These are phyloP conservation scores for Meles meles DNA, from an alignment of 2,113 vertebrate species.

Conservation along the genomic window DNA sequence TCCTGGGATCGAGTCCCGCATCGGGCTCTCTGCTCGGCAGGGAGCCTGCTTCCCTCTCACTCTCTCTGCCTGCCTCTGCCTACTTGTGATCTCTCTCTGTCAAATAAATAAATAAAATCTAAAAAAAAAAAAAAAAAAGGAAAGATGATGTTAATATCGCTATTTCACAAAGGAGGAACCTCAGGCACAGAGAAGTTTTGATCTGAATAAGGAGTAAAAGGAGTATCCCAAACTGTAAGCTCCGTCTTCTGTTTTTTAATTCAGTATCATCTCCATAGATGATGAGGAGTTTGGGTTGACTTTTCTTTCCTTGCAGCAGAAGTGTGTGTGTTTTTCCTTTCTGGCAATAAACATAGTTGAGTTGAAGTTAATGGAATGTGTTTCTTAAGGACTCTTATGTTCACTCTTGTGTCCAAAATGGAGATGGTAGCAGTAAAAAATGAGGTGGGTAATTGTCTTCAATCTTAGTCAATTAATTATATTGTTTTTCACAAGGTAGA, in stretches of 20 bases:
- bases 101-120: too few relatives aligned
- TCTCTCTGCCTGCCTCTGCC: too few relatives aligned
- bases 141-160: neutral
- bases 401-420: neutral
- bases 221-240: neutral
- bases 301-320: neutral
- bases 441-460: neutral
- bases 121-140: too few relatives aligned
- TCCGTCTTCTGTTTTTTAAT: neutral
- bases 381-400: neutral
- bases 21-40: too few relatives aligned
- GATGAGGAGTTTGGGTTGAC: neutral
- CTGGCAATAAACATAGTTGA: neutral
- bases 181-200: neutral
- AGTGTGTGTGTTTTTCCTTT: neutral
- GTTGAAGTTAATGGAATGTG: neutral
- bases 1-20: too few relatives aligned
- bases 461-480: conserved; percentile 2
- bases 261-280: neutral
- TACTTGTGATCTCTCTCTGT: too few relatives aligned
- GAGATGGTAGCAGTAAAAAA: neutral
- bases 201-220: neutral
- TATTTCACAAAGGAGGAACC: neutral
- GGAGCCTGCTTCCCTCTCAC: too few relatives aligned
- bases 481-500: neutral